Percentiles rank a stretch among this genome's conserved stretches.
Conservation (phyloP, 2,113 vertebrate genomes). For the Cavia porcellus region DNA sequence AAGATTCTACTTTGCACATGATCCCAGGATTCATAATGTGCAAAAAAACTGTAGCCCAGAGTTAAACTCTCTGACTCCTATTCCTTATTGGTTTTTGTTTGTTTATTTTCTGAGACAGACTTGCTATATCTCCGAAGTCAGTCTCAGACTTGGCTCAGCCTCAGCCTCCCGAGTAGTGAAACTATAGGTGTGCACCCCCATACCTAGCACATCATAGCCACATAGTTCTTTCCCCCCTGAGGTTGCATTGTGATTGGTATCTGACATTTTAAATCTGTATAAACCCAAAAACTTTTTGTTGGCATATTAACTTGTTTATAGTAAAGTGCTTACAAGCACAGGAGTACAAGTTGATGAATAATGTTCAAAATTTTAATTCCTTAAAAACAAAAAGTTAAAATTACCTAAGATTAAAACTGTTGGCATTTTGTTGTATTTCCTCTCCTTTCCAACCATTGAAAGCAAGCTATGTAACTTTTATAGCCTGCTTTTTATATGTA, state of each 20-base stretch:
- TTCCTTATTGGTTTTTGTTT: neutral
- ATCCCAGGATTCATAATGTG: constrained; percentile 41
- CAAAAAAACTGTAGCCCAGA: neutral
- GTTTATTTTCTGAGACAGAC: neutral
- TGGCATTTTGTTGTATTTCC: neutral
- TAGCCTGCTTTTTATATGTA: neutral
- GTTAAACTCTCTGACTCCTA: neutral
- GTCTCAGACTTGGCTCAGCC: neutral
- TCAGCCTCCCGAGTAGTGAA: neutral
- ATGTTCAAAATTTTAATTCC: constrained; percentile 34
- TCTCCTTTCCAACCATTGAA: neutral
- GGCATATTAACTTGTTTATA: neutral
- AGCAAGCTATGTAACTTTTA: neutral
- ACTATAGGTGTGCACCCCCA: neutral
- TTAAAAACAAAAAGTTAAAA: constrained; percentile 28
- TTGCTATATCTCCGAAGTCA: neutral
- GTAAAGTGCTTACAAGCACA: neutral
- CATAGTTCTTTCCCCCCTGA: neutral
- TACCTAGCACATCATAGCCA: neutral
- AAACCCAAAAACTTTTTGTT: neutral
- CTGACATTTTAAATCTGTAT: neutral
- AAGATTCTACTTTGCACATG: neutral
- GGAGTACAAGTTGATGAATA: neutral
- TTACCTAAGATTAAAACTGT: neutral
- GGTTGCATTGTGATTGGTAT: neutral